phyloP scores from a whole-genome alignment of 2,888 invertebrate species.

The Ichneumoninae sp. region DNA sequence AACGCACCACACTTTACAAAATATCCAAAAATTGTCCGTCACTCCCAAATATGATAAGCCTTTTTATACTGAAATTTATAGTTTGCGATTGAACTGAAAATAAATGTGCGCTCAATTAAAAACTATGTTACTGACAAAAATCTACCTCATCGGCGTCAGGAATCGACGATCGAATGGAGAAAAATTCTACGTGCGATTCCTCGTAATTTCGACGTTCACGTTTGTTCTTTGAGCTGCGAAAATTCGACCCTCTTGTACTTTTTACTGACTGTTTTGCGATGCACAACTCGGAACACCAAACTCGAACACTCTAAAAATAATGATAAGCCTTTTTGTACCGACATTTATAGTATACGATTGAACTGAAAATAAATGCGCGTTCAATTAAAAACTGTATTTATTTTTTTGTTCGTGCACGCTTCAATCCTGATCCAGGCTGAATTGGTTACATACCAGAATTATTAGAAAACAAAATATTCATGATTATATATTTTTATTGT shows the following conservation, averaged over 20 bases:
- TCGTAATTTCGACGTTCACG: background rate
- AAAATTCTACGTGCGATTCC: background rate
- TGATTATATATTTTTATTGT: too few relatives aligned
- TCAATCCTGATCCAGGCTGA: background rate
- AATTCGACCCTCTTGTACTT: too few relatives aligned
- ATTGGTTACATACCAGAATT: background rate
- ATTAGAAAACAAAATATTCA: background rate
- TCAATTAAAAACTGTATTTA: constrained; percentile 38
- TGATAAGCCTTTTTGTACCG: constrained; percentile 47
- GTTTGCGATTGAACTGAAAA: constrained; percentile 58
- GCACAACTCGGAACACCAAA: constrained; percentile 23
- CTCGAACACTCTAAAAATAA: background rate
- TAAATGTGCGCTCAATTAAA: constrained; percentile 60
- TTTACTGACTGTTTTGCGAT: background rate
- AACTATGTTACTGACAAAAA: background rate
- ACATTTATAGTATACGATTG: constrained; percentile 50
- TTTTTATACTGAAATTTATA: constrained; percentile 47
- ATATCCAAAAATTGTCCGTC: constrained; percentile 37
- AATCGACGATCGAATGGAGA: constrained; percentile 11
- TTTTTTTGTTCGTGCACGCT: background rate
- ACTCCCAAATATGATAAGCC: constrained; percentile 30
- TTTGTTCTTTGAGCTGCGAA: constrained; percentile 17
- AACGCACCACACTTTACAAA: background rate
- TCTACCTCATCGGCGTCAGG: constrained; percentile 20
- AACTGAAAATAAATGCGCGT: constrained; percentile 62